A percentile compares a stretch with the other conserved stretches of the same genome.
Conservation (phyloP, 1,140 invertebrate genomes). For the Saxidomus purpurata region DNA sequence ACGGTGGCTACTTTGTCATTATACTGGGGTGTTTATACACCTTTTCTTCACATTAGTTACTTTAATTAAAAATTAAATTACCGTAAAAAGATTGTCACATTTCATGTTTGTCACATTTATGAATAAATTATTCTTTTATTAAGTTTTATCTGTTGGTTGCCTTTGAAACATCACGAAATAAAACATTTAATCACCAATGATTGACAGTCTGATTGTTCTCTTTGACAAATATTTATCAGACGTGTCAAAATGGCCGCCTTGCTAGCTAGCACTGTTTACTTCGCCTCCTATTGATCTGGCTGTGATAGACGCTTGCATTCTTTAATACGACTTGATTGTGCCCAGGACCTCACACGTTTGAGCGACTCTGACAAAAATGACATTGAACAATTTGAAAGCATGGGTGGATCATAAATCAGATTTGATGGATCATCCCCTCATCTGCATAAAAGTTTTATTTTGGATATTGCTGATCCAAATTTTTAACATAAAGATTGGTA, state of each 20-base stretch:
- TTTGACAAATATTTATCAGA: constrained; percentile 67
- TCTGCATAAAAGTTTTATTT: background rate
- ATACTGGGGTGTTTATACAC: background rate
- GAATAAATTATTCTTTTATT: constrained; percentile 60
- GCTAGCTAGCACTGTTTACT: background rate
- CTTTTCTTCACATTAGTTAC: constrained; percentile 19
- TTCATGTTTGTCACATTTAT: constrained; percentile 56
- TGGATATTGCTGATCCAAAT: background rate
- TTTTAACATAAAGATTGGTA: background rate
- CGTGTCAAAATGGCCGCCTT: constrained; percentile 57
- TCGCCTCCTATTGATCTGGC: background rate
- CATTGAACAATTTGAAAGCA: constrained; percentile 16
- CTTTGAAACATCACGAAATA: constrained; percentile 60
- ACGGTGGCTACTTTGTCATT: background rate
- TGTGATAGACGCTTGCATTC: constrained; percentile 47
- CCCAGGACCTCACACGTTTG: constrained; percentile 43
- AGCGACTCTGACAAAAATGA: constrained; percentile 29
- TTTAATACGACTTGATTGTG: background rate
- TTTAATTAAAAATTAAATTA: constrained; percentile 65
- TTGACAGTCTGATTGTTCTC: constrained; percentile 53
- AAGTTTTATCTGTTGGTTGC: constrained; percentile 45
- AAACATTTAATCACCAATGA: constrained; percentile 65
- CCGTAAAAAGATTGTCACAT: constrained; percentile 38
- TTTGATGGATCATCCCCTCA: background rate
- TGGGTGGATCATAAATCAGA: constrained; percentile 6